Evolutionary conservation across 2,888 invertebrate species (phyloP), one percentile per base, ranked within the genome.

Genomic region (Lutraria lutraria): DNA sequence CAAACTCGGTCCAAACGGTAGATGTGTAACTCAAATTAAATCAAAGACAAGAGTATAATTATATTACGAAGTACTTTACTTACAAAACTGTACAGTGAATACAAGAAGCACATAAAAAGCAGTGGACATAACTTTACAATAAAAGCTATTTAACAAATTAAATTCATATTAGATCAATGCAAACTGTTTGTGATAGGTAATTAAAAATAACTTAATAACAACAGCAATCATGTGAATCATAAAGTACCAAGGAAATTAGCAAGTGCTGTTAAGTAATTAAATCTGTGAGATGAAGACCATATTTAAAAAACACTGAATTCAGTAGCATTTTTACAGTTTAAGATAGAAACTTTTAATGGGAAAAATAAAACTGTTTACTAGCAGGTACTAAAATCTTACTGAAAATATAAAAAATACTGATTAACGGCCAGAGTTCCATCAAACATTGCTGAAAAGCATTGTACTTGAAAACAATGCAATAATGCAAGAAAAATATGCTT

Each of bases 141-240:
- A 76, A 76, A 76, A 76, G 34, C 76, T 19, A 76, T 76, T 76
- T 34, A 76, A 34, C 76, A 34, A 15, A 76, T 76, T 19, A 34
- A 34, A n/a, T 76, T 76, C 12, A 76, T 25, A 34, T 31, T 76
- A 76, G 29, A 31, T 76, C 31, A 76, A 76, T 31, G 31, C 76
- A 76, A 76, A n/a, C n/a, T 68, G 63, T 68, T 68, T 68, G 63
- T 68, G 63, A 68, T 25, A 68, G 19, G 34, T 19, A 76, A 19
- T n/a, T n/a, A n/a, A n/a, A n/a, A n/a, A n/a, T 34, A 31, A 19
- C 25, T 34, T 4, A 43, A 43, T 43, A 43, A 43, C 76, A 76
- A 68, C 76, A 31, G 31, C 34, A 76, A 15, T 31, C 29, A 31
- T 16, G 31, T 76, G 76, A 76, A 76, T 76, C 15, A 31, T 31